These are phyloP conservation scores for Varecia variegata DNA, from an alignment of 2,797 vertebrate species.

Conservation along the genomic window DNA sequence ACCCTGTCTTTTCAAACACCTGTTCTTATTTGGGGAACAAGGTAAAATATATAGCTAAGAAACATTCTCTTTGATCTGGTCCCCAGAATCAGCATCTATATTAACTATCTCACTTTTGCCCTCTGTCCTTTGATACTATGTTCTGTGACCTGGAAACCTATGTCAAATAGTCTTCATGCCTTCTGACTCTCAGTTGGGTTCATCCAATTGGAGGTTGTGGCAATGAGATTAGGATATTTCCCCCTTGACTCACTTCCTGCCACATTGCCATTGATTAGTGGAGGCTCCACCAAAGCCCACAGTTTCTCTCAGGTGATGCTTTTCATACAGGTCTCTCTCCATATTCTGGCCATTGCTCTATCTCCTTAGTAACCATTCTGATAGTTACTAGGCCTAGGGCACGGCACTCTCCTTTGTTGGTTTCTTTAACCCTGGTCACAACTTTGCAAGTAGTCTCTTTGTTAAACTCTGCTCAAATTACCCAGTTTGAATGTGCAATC, in stretches of 20 bases:
- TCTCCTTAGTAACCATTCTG: not conserved
- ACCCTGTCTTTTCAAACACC: not conserved
- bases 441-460: not conserved
- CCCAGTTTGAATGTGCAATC: not conserved
- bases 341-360: not conserved
- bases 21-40: not conserved
- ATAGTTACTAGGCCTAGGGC: not conserved
- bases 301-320: not conserved
- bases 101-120: not conserved
- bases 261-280: not conserved
- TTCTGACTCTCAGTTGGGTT: not conserved
- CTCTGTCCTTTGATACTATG: not conserved
- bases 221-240: not conserved
- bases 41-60: not conserved
- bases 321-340: not conserved
- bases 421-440: not conserved
- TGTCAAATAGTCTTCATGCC: not conserved
- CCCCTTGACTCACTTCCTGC: not conserved
- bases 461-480: not conserved
- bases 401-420: not conserved
- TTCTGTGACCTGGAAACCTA: not conserved
- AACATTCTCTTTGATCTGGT: not conserved
- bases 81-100: not conserved
- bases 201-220: accelerated
- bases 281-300: not conserved